phyloP scores from a whole-genome alignment of 1,140 invertebrate genomes.

The Diabrotica undecimpunctata region DNA sequence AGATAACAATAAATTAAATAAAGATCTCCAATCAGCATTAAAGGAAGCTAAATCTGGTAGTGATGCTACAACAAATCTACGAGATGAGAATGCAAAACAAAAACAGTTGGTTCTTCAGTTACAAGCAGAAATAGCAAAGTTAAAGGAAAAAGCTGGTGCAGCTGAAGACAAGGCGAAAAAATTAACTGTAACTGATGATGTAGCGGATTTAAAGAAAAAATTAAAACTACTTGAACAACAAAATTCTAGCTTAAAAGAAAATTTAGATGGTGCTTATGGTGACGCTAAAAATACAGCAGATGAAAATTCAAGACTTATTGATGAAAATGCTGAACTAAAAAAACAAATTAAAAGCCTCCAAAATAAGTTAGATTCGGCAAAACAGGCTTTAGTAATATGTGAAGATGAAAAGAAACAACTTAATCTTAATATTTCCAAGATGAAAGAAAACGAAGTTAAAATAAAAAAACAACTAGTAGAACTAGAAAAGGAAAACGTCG shows the following conservation, averaged over 20 bases:
- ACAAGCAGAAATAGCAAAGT: conserved; percentile 23
- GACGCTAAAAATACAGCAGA: conserved; percentile 12
- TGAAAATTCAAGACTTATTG: background rate
- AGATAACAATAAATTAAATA: conserved; percentile 19
- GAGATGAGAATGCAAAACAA: conserved; percentile 20
- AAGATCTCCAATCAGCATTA: conserved; percentile 18
- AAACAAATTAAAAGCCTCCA: conserved; percentile 9
- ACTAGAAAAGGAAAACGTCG: conserved; percentile 20
- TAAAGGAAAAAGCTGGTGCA: conserved; percentile 23
- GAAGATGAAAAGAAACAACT: conserved; percentile 8
- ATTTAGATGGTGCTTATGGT: conserved; percentile 17
- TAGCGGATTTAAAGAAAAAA: conserved; percentile 25
- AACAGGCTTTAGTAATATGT: background rate
- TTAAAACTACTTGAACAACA: conserved; percentile 21
- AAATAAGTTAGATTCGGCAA: conserved; percentile 4
- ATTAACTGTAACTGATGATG: conserved; percentile 8
- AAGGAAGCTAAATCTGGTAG: conserved; percentile 16
- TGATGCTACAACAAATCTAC: conserved; percentile 14
- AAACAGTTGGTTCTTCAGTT: conserved; percentile 23
- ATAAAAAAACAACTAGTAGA: conserved; percentile 22
- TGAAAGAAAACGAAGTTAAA: conserved; percentile 25
- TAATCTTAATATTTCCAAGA: background rate
- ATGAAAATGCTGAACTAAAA: conserved; percentile 11
- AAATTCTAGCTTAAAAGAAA: conserved; percentile 24
- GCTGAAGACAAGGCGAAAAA: conserved; percentile 6